Evolutionary conservation across 2,797 vertebrate genomes (phyloP).

Genomic region (Sphaeramia orbicularis): DNA sequence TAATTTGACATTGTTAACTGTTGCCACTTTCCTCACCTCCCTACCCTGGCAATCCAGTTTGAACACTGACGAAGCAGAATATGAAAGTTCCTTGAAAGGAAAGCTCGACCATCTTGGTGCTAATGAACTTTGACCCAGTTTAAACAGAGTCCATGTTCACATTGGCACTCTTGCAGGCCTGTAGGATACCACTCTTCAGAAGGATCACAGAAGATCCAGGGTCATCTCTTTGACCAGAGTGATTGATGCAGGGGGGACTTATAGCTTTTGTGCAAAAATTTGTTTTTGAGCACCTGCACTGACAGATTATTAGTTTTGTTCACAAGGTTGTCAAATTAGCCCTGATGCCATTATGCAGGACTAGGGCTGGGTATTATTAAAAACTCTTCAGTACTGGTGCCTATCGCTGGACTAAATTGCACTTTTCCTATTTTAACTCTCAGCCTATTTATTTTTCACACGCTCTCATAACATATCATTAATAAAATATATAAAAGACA

Average conservation of each 20-base stretch:
- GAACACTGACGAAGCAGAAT: slow-evolving; percentile 48
- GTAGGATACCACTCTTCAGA: slow-evolving; percentile 16
- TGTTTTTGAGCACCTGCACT: slow-evolving; percentile 47
- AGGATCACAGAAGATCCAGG: not conserved
- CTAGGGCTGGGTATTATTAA: not conserved
- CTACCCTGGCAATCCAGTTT: slow-evolving; percentile 18
- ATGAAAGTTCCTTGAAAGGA: slow-evolving; percentile 27
- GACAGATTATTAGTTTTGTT: slow-evolving; percentile 13
- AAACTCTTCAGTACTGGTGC: too few species aligned
- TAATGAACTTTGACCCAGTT: slow-evolving; percentile 61
- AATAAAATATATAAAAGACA: too few species aligned
- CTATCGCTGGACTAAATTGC: too few species aligned
- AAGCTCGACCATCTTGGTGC: slow-evolving; percentile 49
- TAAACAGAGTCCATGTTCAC: slow-evolving; percentile 31
- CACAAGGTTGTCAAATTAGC: slow-evolving; percentile 21
- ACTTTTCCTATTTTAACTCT: too few species aligned
- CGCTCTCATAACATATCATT: too few species aligned
- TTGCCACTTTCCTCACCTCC: slow-evolving; percentile 9
- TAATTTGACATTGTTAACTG: slow-evolving; percentile 30
- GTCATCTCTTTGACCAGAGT: slow-evolving; percentile 15
- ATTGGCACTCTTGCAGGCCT: slow-evolving; percentile 22
- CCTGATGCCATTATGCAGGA: slow-evolving; percentile 12
- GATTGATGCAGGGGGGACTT: slow-evolving; percentile 16
- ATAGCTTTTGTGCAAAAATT: slow-evolving; percentile 40
- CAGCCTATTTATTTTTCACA: too few species aligned